Percentiles rank a stretch among this genome's conserved stretches.
phyloP scores from a whole-genome alignment of 2,888 invertebrate species.

The Andrena hattorfiana region DNA sequence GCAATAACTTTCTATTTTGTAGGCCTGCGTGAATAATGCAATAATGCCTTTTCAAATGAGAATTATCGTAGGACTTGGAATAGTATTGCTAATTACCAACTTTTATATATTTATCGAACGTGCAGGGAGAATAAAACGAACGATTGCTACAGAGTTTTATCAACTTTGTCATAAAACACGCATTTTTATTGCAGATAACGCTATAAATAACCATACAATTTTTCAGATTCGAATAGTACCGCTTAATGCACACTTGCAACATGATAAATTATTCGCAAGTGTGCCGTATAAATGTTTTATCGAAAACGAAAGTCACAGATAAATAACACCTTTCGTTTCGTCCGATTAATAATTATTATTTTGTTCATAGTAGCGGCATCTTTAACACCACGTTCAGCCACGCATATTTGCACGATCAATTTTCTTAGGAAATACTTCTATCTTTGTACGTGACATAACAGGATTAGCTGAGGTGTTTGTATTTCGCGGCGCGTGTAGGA shows the following conservation, averaged over 20 bases:
- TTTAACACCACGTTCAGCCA: background rate
- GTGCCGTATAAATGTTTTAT: too few relatives aligned
- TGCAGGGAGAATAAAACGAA: background rate
- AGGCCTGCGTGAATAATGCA: background rate
- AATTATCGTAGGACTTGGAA: background rate
- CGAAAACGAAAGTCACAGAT: too few relatives aligned
- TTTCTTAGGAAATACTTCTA: background rate
- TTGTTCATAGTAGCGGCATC: background rate
- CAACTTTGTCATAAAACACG: constrained; percentile 17
- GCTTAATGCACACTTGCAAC: background rate
- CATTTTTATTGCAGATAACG: constrained; percentile 33
- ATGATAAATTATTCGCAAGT: background rate
- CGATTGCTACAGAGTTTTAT: constrained; percentile 29
- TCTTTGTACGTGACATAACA: background rate
- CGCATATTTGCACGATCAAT: background rate
- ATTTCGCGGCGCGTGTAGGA: constrained; percentile 23
- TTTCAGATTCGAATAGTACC: background rate
- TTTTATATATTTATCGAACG: constrained; percentile 31
- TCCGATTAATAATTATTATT: background rate
- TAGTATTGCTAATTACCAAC: constrained; percentile 28
- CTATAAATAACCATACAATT: constrained; percentile 13
- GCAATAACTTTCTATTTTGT: constrained; percentile 4
- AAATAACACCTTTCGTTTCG: background rate
- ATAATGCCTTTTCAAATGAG: constrained; percentile 9
- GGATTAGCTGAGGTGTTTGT: constrained; percentile 1